Evolutionary conservation across 2,888 invertebrate species (phyloP).

Genomic region (Mythimna ferrago): DNA sequence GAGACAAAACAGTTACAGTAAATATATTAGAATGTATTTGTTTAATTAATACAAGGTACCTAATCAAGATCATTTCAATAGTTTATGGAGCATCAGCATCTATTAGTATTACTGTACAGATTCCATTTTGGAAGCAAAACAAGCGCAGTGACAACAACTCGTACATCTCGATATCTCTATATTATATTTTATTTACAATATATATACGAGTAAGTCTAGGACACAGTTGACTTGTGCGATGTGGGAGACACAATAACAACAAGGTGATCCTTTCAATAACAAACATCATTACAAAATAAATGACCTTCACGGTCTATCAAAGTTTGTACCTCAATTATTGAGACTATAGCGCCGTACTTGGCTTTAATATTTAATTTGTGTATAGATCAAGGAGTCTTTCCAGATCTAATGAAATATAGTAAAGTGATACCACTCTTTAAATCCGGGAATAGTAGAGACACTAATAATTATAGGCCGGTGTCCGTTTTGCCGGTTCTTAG

Average conservation of each 20-base stretch:
- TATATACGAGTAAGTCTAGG: not conserved
- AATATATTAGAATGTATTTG: not conserved
- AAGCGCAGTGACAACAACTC: constrained; percentile 14
- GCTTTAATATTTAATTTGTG: no score
- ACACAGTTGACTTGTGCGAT: constrained; percentile 31
- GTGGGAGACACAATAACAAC: constrained; percentile 41
- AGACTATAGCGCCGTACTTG: no score
- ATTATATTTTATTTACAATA: constrained; percentile 10
- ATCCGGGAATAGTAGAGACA: no score
- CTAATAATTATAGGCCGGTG: no score
- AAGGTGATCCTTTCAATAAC: constrained; percentile 37
- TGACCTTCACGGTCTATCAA: constrained; percentile 40
- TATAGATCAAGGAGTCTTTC: no score
- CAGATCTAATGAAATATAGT: no score
- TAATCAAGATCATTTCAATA: not conserved
- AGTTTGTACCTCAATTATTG: no score
- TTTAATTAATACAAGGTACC: not conserved
- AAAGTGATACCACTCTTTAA: no score
- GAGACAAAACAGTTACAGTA: not conserved
- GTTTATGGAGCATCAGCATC: not conserved
- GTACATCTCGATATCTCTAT: constrained; percentile 14
- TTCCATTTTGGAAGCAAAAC: constrained; percentile 23
- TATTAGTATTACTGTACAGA: not conserved
- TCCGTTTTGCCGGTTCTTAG: no score
- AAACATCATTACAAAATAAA: constrained; percentile 46